These are phyloP conservation scores for Paracanthobrama guichenoti DNA, from an alignment of 2,113 vertebrate species.

Conservation along the genomic window DNA sequence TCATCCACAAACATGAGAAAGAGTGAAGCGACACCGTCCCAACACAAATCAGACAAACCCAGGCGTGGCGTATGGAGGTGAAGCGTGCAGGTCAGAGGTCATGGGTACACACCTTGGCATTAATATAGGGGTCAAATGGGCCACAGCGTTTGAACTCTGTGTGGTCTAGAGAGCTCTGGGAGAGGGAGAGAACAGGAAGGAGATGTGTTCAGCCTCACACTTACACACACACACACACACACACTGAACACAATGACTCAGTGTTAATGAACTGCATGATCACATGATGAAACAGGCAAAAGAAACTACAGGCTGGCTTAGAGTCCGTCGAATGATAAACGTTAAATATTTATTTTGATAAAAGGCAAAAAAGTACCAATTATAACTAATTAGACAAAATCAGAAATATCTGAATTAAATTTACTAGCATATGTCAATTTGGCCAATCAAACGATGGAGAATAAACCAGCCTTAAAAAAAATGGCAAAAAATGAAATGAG, in stretches of 20 bases:
- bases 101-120: slow-evolving; percentile 99
- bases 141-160: slow-evolving; percentile 99
- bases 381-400: not conserved
- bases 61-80: not conserved
- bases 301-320: slow-evolving; percentile 35
- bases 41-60: slow-evolving; percentile 21
- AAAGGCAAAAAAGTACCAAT: not conserved
- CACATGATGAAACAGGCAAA: slow-evolving; percentile 62
- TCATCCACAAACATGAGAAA: slow-evolving; percentile 9
- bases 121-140: slow-evolving; percentile 99
- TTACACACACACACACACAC: slow-evolving; percentile 47
- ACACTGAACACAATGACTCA: slow-evolving; percentile 60
- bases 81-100: slow-evolving; percentile 62
- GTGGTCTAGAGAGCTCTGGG: slow-evolving; percentile 97
- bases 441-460: not conserved
- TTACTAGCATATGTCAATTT: not conserved
- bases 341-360: not conserved
- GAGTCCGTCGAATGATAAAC: not conserved
- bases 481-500: slow-evolving; percentile 64
- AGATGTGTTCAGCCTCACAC: slow-evolving; percentile 63
- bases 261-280: slow-evolving; percentile 69
- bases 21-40: not conserved
- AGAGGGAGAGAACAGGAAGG: slow-evolving; percentile 84
- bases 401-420: not conserved
- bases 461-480: slow-evolving; percentile 43